Evolutionary conservation across 2,797 vertebrate species (phyloP).

Genomic region (Karalla daura): DNA sequence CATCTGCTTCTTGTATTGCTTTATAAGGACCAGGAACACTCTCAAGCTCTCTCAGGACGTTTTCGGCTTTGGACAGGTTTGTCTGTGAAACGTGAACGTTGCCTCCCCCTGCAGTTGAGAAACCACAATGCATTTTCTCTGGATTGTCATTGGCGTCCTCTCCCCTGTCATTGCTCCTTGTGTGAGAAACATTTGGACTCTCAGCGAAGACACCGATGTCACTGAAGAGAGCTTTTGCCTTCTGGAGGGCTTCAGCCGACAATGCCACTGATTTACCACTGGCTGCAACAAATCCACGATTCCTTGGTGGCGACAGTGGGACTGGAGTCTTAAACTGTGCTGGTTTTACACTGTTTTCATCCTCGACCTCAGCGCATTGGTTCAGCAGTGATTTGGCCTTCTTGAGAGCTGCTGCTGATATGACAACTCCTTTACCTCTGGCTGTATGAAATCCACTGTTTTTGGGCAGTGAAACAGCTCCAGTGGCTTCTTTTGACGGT

Average conservation of each 20-base stretch:
- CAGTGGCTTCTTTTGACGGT: too few relatives aligned
- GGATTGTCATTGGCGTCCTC: neutral
- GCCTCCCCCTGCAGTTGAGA: conserved; percentile 44
- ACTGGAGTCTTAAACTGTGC: neutral
- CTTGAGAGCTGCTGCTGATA: conserved; percentile 85
- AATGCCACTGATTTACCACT: conserved; percentile 82
- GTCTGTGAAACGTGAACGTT: conserved; percentile 34
- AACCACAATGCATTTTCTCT: conserved; percentile 25
- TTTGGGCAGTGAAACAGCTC: conserved; percentile 69
- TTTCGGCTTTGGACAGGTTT: conserved; percentile 36
- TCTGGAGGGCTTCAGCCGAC: conserved; percentile 82
- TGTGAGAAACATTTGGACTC: conserved; percentile 10
- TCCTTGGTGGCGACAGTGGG: neutral
- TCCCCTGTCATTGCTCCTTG: neutral
- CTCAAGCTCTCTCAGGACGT: conserved; percentile 34
- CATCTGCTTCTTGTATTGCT: conserved; percentile 32
- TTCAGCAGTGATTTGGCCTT: conserved; percentile 80
- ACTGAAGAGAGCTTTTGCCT: conserved; percentile 80
- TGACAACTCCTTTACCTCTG: conserved; percentile 81
- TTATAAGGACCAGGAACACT: conserved; percentile 36
- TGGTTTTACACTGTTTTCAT: neutral
- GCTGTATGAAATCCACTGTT: conserved; percentile 74
- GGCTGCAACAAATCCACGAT: conserved; percentile 79
- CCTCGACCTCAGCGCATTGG: conserved; percentile 29
- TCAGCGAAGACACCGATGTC: conserved; percentile 66